Evolutionary conservation across 2,888 invertebrate species (phyloP).

Genomic region (Chouioia cunea): DNA sequence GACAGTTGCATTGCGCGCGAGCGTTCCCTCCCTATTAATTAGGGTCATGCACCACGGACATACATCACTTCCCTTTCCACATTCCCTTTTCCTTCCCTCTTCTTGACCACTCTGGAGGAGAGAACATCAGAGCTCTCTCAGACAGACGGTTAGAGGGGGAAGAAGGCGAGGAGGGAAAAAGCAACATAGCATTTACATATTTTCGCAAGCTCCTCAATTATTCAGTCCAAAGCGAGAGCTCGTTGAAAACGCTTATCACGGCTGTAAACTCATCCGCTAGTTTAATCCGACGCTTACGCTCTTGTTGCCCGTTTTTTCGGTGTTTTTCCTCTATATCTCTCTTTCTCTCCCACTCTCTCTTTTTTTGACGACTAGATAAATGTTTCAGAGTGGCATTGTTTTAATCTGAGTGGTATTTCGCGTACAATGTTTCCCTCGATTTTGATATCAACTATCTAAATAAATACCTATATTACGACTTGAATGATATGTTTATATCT

Average conservation of each 20-base stretch:
- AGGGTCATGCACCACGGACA: slow-evolving; percentile 66
- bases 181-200: slow-evolving; percentile 53
- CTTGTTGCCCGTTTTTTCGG: slow-evolving; percentile 13
- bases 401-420: background rate
- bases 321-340: background rate
- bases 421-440: slow-evolving; percentile 4
- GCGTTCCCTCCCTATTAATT: slow-evolving; percentile 66
- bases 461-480: too few relatives aligned
- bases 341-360: background rate
- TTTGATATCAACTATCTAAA: background rate
- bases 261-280: slow-evolving; percentile 48
- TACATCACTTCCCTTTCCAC: slow-evolving; percentile 60
- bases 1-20: slow-evolving; percentile 67
- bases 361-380: background rate
- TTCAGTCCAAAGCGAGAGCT: slow-evolving; percentile 47
- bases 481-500: too few relatives aligned
- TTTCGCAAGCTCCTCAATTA: slow-evolving; percentile 53
- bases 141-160: background rate
- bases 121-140: background rate
- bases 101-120: slow-evolving; percentile 32
- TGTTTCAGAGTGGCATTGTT: background rate
- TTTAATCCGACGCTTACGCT: slow-evolving; percentile 26
- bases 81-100: slow-evolving; percentile 46
- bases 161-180: slow-evolving; percentile 1
- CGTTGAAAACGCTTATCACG: slow-evolving; percentile 51